phyloP scores from a whole-genome alignment of 2,888 invertebrate species.

The Polyploca ridens region DNA sequence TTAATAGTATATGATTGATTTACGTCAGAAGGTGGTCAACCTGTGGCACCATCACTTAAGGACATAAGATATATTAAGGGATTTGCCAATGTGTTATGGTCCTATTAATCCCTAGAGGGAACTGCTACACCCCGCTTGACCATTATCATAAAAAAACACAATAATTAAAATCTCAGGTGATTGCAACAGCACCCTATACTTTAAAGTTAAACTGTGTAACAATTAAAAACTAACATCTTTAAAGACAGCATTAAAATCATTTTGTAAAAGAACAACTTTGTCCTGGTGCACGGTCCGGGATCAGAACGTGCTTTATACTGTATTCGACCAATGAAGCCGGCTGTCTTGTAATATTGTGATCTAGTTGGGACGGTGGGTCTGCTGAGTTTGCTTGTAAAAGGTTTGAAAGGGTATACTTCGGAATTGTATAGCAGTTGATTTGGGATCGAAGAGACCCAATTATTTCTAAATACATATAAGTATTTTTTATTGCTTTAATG shows the following conservation, averaged over 20 bases:
- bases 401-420: neutral
- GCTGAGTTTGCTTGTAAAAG: neutral
- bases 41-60: too few species aligned
- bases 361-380: neutral
- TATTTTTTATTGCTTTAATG: too few species aligned
- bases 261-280: neutral
- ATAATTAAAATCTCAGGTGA: too few species aligned
- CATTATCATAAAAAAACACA: too few species aligned
- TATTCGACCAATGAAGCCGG: neutral
- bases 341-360: conserved; percentile 8
- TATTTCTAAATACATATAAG: neutral
- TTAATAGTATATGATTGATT: too few species aligned
- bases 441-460: neutral
- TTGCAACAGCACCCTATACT: neutral
- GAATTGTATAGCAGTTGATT: neutral
- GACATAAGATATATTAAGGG: too few species aligned
- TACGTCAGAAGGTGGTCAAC: too few species aligned
- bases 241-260: neutral
- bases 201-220: neutral
- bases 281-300: neutral
- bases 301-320: neutral
- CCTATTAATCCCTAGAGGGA: too few species aligned
- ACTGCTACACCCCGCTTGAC: too few species aligned
- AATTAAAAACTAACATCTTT: neutral
- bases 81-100: too few species aligned